These are phyloP conservation scores for Nomia melanderi DNA, from an alignment of 1,140 invertebrate genomes.

Conservation along the genomic window DNA sequence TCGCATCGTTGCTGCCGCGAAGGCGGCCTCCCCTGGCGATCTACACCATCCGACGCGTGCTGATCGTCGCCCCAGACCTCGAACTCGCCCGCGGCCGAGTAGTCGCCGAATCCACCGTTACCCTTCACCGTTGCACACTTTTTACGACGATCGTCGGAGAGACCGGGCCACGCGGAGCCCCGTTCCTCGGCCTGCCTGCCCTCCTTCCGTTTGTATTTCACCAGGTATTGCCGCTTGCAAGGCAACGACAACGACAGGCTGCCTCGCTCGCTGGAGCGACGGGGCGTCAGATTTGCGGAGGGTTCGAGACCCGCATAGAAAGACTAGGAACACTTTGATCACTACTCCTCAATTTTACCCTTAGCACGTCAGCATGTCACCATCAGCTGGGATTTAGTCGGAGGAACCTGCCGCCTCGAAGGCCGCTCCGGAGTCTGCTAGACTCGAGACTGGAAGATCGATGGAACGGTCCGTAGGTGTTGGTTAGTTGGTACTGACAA, in stretches of 20 bases:
- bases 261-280: constrained; percentile 49
- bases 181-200: constrained; percentile 42
- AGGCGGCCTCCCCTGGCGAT: constrained; percentile 73
- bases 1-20: constrained; percentile 77
- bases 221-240: constrained; percentile 49
- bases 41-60: constrained; percentile 75
- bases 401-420: background rate
- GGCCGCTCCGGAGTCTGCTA: too few relatives aligned
- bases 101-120: constrained; percentile 79
- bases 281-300: constrained; percentile 66
- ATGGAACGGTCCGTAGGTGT: too few relatives aligned
- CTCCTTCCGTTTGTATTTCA: constrained; percentile 60
- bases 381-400: background rate
- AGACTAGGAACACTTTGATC: background rate
- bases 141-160: constrained; percentile 66
- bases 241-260: constrained; percentile 61
- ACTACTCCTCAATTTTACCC: constrained; percentile 14
- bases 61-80: constrained; percentile 79
- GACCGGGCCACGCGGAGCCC: constrained; percentile 53
- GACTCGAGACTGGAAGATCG: too few relatives aligned
- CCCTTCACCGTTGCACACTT: constrained; percentile 79
- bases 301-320: constrained; percentile 33
- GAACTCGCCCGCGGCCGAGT: constrained; percentile 79
- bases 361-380: constrained; percentile 31
- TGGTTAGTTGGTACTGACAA: too few relatives aligned